phyloP scores from a whole-genome alignment of 1,140 invertebrate genomes.

The Drosophila seguyi region DNA sequence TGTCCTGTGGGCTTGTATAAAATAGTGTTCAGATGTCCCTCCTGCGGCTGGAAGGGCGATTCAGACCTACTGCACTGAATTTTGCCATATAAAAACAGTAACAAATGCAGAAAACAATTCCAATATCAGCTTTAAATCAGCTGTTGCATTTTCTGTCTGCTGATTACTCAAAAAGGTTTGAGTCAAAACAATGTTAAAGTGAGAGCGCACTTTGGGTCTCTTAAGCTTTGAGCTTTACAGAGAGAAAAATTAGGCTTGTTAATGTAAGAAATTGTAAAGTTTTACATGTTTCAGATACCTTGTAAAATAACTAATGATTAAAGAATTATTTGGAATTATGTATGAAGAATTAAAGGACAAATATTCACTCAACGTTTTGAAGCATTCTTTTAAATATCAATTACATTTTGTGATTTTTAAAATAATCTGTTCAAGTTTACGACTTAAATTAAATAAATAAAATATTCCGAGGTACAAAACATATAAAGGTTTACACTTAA shows the following conservation, averaged over 20 bases:
- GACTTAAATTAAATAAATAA: too few species aligned
- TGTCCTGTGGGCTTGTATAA: slow-evolving; percentile 5
- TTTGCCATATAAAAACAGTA: not conserved
- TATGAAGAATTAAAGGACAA: not conserved
- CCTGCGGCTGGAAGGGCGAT: not conserved
- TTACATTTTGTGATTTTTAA: too few species aligned
- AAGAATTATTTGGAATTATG: not conserved
- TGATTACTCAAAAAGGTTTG: not conserved
- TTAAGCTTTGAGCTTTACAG: not conserved
- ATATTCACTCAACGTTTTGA: not conserved
- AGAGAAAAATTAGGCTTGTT: not conserved
- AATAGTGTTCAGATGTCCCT: not conserved
- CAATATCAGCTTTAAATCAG: not conserved
- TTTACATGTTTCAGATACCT: not conserved
- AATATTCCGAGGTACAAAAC: not conserved
- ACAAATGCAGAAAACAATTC: not conserved
- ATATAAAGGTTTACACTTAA: too few species aligned
- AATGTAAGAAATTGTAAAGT: not conserved
- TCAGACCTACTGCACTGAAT: not conserved
- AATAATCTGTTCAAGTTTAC: too few species aligned
- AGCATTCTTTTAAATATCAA: too few species aligned
- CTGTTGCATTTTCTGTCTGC: not conserved
- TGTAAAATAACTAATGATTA: not conserved
- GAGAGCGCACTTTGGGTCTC: not conserved
- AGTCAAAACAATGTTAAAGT: not conserved